Evolutionary conservation across 2,113 vertebrate genomes (phyloP).

Genomic region (Australoheros scitulus): DNA sequence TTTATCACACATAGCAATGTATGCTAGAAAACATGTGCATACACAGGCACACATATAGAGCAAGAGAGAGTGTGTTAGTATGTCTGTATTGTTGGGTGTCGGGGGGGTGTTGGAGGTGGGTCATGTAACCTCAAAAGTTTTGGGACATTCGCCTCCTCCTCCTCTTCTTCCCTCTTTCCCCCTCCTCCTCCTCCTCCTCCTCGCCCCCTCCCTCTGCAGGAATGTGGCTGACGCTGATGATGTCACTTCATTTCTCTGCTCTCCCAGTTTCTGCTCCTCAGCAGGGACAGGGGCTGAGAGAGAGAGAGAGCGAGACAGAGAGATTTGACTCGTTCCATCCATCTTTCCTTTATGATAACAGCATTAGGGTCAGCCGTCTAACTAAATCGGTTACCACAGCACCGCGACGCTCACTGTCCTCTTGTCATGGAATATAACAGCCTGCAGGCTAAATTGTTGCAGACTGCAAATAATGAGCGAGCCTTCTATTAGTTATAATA

Average conservation of each 20-base stretch:
- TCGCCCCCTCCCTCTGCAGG: conserved; percentile 65
- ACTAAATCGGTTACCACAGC: conserved; percentile 47
- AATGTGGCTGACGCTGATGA: conserved; percentile 82
- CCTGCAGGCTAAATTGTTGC: conserved; percentile 42
- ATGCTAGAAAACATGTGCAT: conserved; percentile 9
- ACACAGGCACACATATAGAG: not conserved
- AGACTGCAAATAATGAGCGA: conserved; percentile 54
- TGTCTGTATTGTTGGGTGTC: not conserved
- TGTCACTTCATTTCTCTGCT: conserved; percentile 81
- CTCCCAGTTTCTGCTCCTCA: conserved; percentile 67
- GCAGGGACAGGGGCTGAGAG: conserved; percentile 33
- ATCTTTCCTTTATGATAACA: conserved; percentile 67
- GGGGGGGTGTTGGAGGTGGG: not conserved
- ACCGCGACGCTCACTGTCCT: conserved; percentile 16
- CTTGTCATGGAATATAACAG: conserved; percentile 19
- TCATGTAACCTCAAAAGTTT: conserved; percentile 71
- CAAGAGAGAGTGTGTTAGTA: conserved; percentile 20
- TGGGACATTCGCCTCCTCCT: conserved; percentile 62
- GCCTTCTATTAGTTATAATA: conserved; percentile 34
- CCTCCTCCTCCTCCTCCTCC: not conserved
- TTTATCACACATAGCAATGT: conserved; percentile 25
- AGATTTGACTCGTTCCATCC: conserved; percentile 54
- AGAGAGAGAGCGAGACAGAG: not conserved
- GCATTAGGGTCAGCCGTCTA: conserved; percentile 67
- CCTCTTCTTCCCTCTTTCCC: not conserved